Evolutionary conservation across 2,797 vertebrate species (phyloP).

Genomic region (Hemibagrus guttatus): DNA sequence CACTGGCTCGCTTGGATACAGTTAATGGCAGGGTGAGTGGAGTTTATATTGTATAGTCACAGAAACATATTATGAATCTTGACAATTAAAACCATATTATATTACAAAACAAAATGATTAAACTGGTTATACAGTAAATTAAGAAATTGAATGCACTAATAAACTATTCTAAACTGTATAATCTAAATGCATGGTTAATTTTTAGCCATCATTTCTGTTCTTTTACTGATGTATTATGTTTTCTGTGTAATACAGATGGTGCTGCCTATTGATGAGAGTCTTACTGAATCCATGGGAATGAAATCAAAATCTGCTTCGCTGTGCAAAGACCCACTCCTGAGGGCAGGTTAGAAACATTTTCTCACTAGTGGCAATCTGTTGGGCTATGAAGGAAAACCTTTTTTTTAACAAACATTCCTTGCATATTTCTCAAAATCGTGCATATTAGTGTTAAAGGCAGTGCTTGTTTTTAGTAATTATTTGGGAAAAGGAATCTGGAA

Average conservation of each 20-base stretch:
- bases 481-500: background rate
- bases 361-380: background rate
- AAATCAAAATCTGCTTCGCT: conserved; percentile 92
- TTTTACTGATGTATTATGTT: background rate
- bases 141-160: background rate
- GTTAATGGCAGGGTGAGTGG: conserved; percentile 88
- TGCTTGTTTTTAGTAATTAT: background rate
- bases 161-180: background rate
- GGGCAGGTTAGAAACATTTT: conserved; percentile 81
- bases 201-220: background rate
- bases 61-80: background rate
- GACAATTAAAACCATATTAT: background rate
- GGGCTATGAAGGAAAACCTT: background rate
- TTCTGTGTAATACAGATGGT: conserved; percentile 80
- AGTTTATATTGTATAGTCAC: background rate
- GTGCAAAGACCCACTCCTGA: conserved; percentile 91
- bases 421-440: background rate
- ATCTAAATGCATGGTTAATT: background rate
- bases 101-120: background rate
- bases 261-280: conserved; percentile 93
- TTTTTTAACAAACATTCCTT: too few species aligned
- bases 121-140: background rate
- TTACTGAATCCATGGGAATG: conserved; percentile 91
- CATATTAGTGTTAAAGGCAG: background rate
- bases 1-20: conserved; percentile 86